Conservation (phyloP, 2,797 vertebrate genomes). For the Trichosurus vulpecula region DNA sequence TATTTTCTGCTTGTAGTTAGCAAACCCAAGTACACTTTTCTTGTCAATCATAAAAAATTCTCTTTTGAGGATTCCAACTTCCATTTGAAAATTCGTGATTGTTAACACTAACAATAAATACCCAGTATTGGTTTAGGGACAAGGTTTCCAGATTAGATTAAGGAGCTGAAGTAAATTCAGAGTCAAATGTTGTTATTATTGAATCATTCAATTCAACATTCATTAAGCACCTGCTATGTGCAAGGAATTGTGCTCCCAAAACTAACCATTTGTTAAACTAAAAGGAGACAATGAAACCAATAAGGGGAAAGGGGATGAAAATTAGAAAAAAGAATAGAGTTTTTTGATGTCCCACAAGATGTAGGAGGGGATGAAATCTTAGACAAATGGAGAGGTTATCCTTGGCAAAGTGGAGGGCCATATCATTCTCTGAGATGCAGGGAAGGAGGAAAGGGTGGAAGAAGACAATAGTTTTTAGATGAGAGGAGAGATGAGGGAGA, state of each 20-base stretch:
- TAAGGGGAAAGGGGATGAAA: neutral
- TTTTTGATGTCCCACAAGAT: neutral
- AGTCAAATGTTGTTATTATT: neutral
- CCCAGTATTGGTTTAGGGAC: neutral
- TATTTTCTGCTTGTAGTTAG: slow-evolving; percentile 62
- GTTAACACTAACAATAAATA: slow-evolving; percentile 14
- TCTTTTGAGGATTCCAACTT: slow-evolving; percentile 62
- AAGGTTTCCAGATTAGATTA: neutral
- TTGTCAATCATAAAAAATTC: slow-evolving; percentile 70
- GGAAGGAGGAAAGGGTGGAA: neutral
- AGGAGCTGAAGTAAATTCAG: neutral
- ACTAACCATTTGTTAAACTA: neutral
- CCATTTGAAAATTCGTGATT: slow-evolving; percentile 57
- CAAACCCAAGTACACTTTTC: slow-evolving; percentile 75
- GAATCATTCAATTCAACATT: neutral
- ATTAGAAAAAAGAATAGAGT: neutral
- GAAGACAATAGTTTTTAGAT: neutral
- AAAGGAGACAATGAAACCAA: neutral
- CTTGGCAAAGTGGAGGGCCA: neutral
- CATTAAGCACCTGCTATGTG: neutral
- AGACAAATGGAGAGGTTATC: neutral
- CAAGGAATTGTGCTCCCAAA: neutral
- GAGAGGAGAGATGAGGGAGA: neutral
- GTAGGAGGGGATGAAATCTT: neutral
- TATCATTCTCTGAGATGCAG: neutral